Percentiles rank a stretch among this genome's conserved stretches.
These are phyloP conservation scores for Amblyornis subalaris DNA, from an alignment of 2,113 vertebrate species.

Conservation along the genomic window DNA sequence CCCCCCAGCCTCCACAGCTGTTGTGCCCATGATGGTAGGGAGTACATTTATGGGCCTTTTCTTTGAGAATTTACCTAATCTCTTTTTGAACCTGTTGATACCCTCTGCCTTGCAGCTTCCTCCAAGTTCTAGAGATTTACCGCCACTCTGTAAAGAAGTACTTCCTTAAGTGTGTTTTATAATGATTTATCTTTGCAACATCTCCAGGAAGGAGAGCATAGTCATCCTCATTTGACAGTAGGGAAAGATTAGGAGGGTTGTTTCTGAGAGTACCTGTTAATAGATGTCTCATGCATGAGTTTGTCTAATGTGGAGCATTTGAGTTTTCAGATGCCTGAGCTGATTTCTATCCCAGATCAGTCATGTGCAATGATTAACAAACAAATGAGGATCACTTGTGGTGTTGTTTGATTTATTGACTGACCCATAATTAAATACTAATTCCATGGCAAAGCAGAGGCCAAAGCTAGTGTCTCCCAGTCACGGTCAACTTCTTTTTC, in stretches of 20 bases:
- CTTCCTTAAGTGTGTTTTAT: background rate
- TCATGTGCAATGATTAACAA: background rate
- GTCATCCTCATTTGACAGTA: background rate
- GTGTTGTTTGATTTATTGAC: background rate
- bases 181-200: background rate
- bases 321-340: conserved; percentile 33
- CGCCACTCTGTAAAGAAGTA: background rate
- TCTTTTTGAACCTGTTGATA: background rate
- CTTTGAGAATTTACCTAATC: background rate
- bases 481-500: background rate
- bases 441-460: background rate
- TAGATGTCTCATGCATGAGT: background rate
- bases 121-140: background rate
- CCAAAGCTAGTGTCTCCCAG: background rate
- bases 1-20: background rate
- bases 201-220: background rate
- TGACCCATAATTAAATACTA: background rate
- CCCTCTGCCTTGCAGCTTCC: background rate
- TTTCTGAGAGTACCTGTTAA: background rate
- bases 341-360: background rate
- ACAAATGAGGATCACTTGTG: background rate
- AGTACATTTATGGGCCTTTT: background rate
- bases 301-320: background rate
- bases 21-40: background rate
- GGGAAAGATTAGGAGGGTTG: background rate